These are phyloP conservation scores for Ceriagrion tenellum DNA, from an alignment of 2,888 invertebrate genomes.

Conservation along the genomic window DNA sequence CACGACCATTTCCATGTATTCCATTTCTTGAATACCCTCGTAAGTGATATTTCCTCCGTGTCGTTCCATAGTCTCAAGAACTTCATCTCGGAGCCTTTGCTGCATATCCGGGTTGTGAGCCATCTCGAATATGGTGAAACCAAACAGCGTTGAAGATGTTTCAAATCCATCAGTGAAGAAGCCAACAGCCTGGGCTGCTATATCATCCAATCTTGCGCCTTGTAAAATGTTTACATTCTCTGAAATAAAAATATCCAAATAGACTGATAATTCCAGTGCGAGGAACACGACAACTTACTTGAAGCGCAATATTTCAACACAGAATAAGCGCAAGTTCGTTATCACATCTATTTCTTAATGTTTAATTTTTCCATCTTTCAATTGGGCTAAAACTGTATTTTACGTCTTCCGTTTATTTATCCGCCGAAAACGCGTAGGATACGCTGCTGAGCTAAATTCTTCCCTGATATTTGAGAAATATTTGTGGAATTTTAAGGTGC, in stretches of 20 bases:
- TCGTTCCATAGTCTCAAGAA: constrained; percentile 72
- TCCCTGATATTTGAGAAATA: no score
- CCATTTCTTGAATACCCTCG: constrained; percentile 73
- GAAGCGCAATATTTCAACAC: no score
- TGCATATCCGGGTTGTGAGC: constrained; percentile 74
- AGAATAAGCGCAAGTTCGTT: no score
- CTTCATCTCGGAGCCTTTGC: constrained; percentile 73
- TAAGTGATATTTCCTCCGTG: constrained; percentile 72
- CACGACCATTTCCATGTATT: constrained; percentile 74
- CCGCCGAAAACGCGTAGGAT: no score
- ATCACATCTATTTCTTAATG: no score
- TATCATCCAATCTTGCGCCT: constrained; percentile 13
- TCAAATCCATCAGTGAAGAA: constrained; percentile 75
- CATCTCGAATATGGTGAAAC: constrained; percentile 73
- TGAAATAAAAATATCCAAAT: background rate
- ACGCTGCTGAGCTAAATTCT: no score
- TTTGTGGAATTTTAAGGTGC: no score
- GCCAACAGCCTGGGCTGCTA: constrained; percentile 72
- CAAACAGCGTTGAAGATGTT: constrained; percentile 74
- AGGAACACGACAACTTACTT: no score
- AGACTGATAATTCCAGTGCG: no score
- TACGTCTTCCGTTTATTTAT: no score
- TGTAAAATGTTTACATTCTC: background rate
- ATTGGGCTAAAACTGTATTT: no score
- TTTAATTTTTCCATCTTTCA: no score